A percentile compares a stretch with the other conserved stretches of the same genome.
Conservation (phyloP, 2,888 invertebrate genomes). For the Drosophila peninsularis region DNA sequence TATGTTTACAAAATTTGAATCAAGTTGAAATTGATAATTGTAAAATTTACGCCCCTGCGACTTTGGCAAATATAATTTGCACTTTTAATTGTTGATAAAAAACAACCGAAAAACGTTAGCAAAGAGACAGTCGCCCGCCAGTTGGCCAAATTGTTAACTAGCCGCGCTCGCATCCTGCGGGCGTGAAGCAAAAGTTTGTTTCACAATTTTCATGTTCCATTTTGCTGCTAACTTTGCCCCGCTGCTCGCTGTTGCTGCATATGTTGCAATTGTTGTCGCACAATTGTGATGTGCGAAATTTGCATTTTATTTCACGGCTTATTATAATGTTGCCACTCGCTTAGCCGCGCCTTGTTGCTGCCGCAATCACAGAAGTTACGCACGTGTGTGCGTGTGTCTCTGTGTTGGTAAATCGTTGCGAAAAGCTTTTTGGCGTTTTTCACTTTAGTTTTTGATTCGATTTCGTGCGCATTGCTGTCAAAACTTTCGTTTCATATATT, state of each 20-base stretch:
- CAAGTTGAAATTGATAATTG: slow-evolving; percentile 8
- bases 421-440: slow-evolving; percentile 34
- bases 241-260: slow-evolving; percentile 13
- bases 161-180: slow-evolving; percentile 45
- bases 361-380: slow-evolving; percentile 13
- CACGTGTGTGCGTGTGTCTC: background rate
- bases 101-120: background rate
- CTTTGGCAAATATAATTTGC: slow-evolving; percentile 53
- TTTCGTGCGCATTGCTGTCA: slow-evolving; percentile 4
- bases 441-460: slow-evolving; percentile 6
- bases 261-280: slow-evolving; percentile 57
- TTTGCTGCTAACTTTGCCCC: slow-evolving; percentile 6
- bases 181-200: slow-evolving; percentile 52
- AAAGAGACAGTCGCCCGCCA: slow-evolving; percentile 13
- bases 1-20: no score
- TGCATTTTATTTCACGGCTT: slow-evolving; percentile 59
- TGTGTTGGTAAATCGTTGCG: slow-evolving; percentile 12
- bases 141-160: slow-evolving; percentile 47
- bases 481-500: slow-evolving; percentile 1
- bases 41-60: slow-evolving; percentile 7
- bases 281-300: slow-evolving; percentile 51
- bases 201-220: slow-evolving; percentile 45
- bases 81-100: slow-evolving; percentile 61
- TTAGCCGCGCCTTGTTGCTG: background rate
- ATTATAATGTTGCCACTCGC: slow-evolving; percentile 37